phyloP scores from a whole-genome alignment of 92 coral and sea anemone genomes.

The Virgularia gustaviana region DNA sequence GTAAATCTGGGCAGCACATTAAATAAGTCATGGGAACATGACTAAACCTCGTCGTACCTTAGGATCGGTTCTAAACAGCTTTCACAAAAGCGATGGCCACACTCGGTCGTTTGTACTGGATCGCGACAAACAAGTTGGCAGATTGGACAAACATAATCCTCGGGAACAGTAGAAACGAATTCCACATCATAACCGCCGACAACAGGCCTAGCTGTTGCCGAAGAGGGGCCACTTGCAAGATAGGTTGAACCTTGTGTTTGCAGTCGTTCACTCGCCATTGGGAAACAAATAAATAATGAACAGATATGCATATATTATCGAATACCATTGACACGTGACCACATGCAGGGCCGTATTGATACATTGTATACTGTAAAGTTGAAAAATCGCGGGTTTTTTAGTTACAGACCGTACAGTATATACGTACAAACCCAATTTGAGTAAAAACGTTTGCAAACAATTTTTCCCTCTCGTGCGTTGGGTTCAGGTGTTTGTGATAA shows the following conservation, averaged over 20 bases:
- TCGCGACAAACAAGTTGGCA: constrained; percentile 98
- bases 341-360: too few species aligned
- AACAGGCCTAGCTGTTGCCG: constrained; percentile 44
- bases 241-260: not conserved
- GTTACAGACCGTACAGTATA: too few species aligned
- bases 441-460: too few species aligned
- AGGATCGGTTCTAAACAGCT: constrained; percentile 95
- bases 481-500: too few species aligned
- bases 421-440: too few species aligned
- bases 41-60: constrained; percentile 53
- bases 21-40: not conserved
- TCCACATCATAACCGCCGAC: constrained; percentile 97
- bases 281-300: constrained; percentile 5
- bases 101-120: constrained; percentile 98
- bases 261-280: constrained; percentile 28
- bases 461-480: too few species aligned
- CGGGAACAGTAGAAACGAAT: constrained; percentile 71
- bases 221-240: constrained; percentile 12
- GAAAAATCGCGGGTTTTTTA: too few species aligned
- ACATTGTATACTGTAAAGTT: too few species aligned
- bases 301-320: too few species aligned
- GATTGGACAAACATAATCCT: constrained; percentile 92
- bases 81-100: constrained; percentile 99
- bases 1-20: not conserved
- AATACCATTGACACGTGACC: too few species aligned